Percentiles rank a stretch among this genome's conserved stretches.
These are phyloP conservation scores for Poeciliopsis gracilis DNA, from an alignment of 2,797 vertebrate genomes.

Conservation along the genomic window DNA sequence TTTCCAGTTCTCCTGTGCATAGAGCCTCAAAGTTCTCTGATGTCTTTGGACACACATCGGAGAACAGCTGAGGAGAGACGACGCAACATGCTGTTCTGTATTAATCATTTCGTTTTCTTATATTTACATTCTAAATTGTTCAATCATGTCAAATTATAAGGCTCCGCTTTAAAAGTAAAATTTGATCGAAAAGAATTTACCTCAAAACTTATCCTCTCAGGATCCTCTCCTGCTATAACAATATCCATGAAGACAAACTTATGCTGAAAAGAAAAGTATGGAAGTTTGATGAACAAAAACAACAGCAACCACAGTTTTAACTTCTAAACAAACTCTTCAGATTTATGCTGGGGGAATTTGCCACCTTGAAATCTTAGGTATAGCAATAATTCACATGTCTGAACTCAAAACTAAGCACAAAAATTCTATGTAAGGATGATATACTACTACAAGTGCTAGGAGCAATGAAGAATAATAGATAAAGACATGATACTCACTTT, in stretches of 20 bases:
- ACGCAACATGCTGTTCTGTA: constrained; percentile 5
- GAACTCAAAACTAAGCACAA: background rate
- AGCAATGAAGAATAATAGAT: background rate
- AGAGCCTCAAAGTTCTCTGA: constrained; percentile 87
- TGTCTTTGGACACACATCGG: constrained; percentile 88
- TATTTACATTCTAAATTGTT: background rate
- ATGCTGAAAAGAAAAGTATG: constrained; percentile 79
- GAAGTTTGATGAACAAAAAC: background rate
- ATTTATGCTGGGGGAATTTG: background rate
- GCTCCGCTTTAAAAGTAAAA: background rate
- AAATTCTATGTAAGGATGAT: background rate
- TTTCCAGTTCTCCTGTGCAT: constrained; percentile 83
- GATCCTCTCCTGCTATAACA: constrained; percentile 72
- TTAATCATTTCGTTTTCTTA: background rate
- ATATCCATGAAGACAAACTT: constrained; percentile 89
- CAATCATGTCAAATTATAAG: background rate
- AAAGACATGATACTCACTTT: background rate
- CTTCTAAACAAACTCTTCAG: background rate
- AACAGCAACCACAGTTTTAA: background rate
- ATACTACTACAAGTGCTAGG: background rate
- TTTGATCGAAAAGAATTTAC: constrained; percentile 68
- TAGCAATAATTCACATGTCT: background rate
- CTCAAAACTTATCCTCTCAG: constrained; percentile 88
- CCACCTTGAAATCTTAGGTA: background rate
- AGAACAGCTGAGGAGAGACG: constrained; percentile 83